A percentile compares a stretch with the other conserved stretches of the same genome.
Evolutionary conservation across 2,113 vertebrate species (phyloP).

Genomic region (Pardalotus punctatus): DNA sequence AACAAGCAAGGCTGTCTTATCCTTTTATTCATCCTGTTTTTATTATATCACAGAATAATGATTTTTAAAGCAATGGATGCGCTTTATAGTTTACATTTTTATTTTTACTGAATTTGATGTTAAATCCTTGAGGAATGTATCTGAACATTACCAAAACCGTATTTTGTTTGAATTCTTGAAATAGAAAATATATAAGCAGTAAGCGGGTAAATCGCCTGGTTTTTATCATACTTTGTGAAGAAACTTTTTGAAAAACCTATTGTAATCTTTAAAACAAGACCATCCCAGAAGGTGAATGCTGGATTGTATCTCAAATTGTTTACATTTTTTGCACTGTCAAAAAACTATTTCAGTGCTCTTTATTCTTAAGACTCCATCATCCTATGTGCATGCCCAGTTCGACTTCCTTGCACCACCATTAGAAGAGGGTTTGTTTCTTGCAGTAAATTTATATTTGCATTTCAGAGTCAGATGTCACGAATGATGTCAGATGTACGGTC

Average conservation of each 20-base stretch:
- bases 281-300: neutral
- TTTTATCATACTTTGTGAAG: neutral
- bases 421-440: neutral
- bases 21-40: neutral
- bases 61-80: neutral
- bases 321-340: neutral
- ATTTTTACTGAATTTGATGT: neutral
- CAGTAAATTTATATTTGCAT: neutral
- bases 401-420: neutral
- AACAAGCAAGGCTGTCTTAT: neutral
- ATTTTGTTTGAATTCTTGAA: neutral
- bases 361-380: neutral
- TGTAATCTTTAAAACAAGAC: neutral
- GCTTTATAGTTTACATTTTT: neutral
- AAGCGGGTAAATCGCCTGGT: neutral
- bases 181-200: neutral
- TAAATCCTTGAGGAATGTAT: neutral
- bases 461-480: slow-evolving; percentile 83
- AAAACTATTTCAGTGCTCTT: neutral
- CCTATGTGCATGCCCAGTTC: fast-evolving
- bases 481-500: slow-evolving; percentile 83
- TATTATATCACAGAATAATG: neutral
- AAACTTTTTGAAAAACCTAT: neutral
- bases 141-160: neutral
- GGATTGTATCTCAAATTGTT: neutral